These are phyloP conservation scores for Isurus oxyrinchus DNA, from an alignment of 2,113 vertebrate species.

Conservation along the genomic window DNA sequence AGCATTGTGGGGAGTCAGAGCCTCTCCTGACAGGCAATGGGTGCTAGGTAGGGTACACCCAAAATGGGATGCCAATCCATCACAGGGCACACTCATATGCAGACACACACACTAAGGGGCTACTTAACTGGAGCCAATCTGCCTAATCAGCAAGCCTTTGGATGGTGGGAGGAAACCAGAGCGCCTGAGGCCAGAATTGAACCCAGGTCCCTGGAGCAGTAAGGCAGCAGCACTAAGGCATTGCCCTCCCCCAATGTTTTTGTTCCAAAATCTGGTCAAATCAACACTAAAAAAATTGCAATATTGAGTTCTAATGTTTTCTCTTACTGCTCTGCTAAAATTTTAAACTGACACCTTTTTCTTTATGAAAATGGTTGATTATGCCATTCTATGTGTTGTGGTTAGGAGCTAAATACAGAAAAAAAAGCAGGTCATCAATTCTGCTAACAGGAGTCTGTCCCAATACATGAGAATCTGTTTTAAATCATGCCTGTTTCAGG, in stretches of 20 bases:
- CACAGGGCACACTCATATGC: too few species aligned
- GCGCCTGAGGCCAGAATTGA: too few species aligned
- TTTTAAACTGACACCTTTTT: neutral
- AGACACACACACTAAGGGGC: too few species aligned
- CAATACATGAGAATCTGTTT: neutral
- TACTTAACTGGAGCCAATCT: too few species aligned
- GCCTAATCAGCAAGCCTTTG: too few species aligned
- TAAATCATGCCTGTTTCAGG: neutral
- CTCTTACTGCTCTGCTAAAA: neutral
- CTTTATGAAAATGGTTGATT: neutral
- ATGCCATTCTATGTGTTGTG: neutral
- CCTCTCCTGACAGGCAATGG: too few species aligned
- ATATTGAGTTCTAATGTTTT: neutral
- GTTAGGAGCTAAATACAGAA: neutral
- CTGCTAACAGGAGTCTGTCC: neutral
- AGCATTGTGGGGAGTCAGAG: too few species aligned
- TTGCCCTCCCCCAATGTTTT: neutral
- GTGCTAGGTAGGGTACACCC: too few species aligned
- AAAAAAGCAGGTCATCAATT: neutral
- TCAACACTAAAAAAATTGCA: neutral
- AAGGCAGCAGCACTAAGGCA: too few species aligned
- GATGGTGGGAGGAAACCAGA: too few species aligned
- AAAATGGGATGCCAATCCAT: too few species aligned
- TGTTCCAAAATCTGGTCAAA: neutral
- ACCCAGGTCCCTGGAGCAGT: too few species aligned